phyloP scores from a whole-genome alignment of 1,140 invertebrate species.

The Halyomorpha halys region DNA sequence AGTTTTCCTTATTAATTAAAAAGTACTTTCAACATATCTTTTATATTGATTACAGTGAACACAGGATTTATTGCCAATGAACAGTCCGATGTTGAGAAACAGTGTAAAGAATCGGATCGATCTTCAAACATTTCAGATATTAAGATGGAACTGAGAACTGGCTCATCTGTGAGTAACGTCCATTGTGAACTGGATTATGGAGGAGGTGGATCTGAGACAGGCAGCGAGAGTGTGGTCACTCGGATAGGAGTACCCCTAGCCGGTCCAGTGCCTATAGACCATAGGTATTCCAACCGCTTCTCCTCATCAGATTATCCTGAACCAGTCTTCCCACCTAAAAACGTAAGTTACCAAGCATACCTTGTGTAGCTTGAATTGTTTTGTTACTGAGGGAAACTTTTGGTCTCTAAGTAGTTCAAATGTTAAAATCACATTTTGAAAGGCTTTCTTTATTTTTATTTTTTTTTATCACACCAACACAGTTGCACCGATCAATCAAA shows the following conservation, averaged over 20 bases:
- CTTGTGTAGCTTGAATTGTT: slow-evolving; percentile 20
- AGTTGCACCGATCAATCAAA: too few relatives aligned
- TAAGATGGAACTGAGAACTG: slow-evolving; percentile 76
- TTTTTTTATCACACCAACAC: too few relatives aligned
- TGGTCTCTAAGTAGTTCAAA: too few relatives aligned
- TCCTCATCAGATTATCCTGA: slow-evolving; percentile 74
- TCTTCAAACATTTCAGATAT: slow-evolving; percentile 84
- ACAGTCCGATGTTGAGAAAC: slow-evolving; percentile 56
- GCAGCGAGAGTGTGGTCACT: slow-evolving; percentile 41
- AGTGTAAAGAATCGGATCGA: slow-evolving; percentile 73
- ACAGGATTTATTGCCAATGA: slow-evolving; percentile 33
- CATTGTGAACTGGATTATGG: slow-evolving; percentile 41
- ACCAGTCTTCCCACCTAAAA: slow-evolving; percentile 62
- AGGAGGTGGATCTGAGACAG: slow-evolving; percentile 42
- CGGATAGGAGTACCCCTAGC: slow-evolving; percentile 47
- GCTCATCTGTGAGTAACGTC: slow-evolving; percentile 56
- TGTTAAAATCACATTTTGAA: too few relatives aligned
- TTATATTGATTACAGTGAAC: not conserved
- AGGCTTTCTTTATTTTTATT: too few relatives aligned
- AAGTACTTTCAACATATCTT: too few relatives aligned
- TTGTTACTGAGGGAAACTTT: not conserved
- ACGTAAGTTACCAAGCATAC: slow-evolving; percentile 30
- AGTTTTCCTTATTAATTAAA: too few relatives aligned
- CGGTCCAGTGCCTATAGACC: slow-evolving; percentile 57
- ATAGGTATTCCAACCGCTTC: slow-evolving; percentile 50